phyloP scores from a whole-genome alignment of 2,113 vertebrate genomes.

The Chaetorhynchus papuensis region DNA sequence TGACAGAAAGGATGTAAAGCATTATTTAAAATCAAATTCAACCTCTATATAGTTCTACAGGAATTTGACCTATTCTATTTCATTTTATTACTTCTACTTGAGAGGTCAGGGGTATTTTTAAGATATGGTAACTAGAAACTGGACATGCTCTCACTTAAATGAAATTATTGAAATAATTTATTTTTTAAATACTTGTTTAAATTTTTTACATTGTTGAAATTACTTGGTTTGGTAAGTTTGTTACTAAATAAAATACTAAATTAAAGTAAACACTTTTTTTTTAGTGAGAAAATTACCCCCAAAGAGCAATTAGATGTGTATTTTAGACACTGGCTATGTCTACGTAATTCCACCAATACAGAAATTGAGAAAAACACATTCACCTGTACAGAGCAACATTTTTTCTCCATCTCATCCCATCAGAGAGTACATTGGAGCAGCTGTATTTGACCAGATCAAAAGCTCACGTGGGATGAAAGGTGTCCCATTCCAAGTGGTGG shows the following conservation, averaged over 20 bases:
- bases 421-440: not conserved
- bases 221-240: not conserved
- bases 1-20: slow-evolving; percentile 24
- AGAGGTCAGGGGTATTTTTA: not conserved
- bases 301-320: not conserved
- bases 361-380: not conserved
- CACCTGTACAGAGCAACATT: not conserved
- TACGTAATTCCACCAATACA: not conserved
- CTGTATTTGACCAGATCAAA: not conserved
- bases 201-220: not conserved
- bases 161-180: not conserved
- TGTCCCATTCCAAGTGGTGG: not conserved
- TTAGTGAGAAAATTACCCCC: not conserved
- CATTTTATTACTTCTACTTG: not conserved
- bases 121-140: not conserved
- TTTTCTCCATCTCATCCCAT: not conserved
- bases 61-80: not conserved
- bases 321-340: not conserved
- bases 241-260: not conserved
- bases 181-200: not conserved
- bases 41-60: not conserved
- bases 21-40: slow-evolving; percentile 29
- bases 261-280: not conserved
- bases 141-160: not conserved
- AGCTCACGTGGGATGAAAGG: not conserved